Conservation (phyloP, 2,113 vertebrate species). For the Sander vitreus region DNA sequence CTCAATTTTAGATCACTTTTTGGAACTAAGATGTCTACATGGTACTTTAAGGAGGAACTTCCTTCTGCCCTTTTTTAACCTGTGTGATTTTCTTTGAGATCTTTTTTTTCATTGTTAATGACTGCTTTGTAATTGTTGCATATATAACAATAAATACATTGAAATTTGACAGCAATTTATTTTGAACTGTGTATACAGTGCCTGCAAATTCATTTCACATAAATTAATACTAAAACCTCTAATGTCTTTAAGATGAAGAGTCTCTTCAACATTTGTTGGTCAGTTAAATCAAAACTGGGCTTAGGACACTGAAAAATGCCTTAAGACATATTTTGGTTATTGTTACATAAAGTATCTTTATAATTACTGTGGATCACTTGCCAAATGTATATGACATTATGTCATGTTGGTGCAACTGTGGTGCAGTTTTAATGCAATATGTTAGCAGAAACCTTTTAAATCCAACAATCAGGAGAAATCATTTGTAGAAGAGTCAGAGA, state of each 20-base stretch:
- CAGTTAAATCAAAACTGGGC: neutral
- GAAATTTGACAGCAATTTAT: too few relatives aligned
- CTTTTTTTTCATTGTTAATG: too few relatives aligned
- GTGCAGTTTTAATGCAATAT: neutral
- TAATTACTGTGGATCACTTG: neutral
- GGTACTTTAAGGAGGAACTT: neutral
- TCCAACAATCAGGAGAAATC: neutral
- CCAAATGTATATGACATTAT: neutral
- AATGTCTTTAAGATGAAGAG: neutral
- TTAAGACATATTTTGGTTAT: neutral
- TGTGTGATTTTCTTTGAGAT: too few relatives aligned
- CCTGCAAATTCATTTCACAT: too few relatives aligned
- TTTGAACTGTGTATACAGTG: too few relatives aligned
- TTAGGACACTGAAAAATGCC: neutral
- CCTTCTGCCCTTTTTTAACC: too few relatives aligned
- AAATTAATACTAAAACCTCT: neutral
- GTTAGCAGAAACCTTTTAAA: conserved; percentile 6
- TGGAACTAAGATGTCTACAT: neutral
- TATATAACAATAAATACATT: too few relatives aligned
- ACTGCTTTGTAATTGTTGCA: too few relatives aligned
- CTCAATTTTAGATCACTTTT: neutral
- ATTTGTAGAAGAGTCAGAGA: neutral
- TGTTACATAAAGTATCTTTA: neutral
- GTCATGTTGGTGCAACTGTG: neutral
- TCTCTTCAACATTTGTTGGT: neutral